These are phyloP conservation scores for Synanthedon andrenaeformis DNA, from an alignment of 2,888 invertebrate species.

Conservation along the genomic window DNA sequence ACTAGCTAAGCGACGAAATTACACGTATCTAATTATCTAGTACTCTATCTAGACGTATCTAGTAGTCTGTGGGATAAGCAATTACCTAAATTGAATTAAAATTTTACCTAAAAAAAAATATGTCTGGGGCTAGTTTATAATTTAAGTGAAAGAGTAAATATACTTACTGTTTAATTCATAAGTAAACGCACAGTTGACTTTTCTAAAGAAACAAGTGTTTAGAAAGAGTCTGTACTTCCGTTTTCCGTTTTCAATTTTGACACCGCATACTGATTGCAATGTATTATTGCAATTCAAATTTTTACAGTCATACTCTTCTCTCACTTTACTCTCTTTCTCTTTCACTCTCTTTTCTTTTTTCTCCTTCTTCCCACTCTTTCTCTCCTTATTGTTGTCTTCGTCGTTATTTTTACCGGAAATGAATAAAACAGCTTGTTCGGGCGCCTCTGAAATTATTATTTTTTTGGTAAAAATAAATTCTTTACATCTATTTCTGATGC, in stretches of 20 bases:
- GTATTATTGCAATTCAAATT: constrained; percentile 36
- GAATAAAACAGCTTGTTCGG: constrained; percentile 29
- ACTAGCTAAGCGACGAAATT: too few species aligned
- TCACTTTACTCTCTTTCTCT: constrained; percentile 2
- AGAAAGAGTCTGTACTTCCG: constrained; percentile 38
- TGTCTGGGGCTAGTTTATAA: too few species aligned
- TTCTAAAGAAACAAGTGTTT: constrained; percentile 49
- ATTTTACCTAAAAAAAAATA: too few species aligned
- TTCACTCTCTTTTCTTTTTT: constrained; percentile 1
- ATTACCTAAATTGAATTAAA: too few species aligned
- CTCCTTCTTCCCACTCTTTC: constrained; percentile 4
- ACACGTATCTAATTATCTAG: too few species aligned
- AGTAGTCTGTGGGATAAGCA: too few species aligned
- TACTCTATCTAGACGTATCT: too few species aligned
- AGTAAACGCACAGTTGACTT: constrained; percentile 49
- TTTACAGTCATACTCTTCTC: constrained; percentile 22
- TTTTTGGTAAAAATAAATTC: constrained; percentile 1
- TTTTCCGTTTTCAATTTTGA: constrained; percentile 23
- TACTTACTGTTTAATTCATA: constrained; percentile 42
- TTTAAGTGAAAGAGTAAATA: too few species aligned
- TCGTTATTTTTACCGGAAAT: constrained; percentile 39
- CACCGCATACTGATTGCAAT: constrained; percentile 33
- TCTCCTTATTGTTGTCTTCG: constrained; percentile 4
- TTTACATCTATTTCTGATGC: too few species aligned
- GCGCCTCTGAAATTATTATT: constrained; percentile 20